Percentiles rank a stretch among this genome's conserved stretches.
Evolutionary conservation across 2,113 vertebrate species (phyloP).

Genomic region (Clarias gariepinus): DNA sequence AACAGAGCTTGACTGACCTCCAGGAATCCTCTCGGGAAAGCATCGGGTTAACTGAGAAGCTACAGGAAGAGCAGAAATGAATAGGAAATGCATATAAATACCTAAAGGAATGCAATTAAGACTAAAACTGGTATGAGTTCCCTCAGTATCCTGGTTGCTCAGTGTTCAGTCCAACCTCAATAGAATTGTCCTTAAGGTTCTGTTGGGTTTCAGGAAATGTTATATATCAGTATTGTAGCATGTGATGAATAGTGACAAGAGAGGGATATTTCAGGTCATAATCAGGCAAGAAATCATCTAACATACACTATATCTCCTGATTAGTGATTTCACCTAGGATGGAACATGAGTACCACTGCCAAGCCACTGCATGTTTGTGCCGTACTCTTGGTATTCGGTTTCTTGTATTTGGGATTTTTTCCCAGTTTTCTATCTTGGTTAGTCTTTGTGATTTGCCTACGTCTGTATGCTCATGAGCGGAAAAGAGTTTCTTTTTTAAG

Average conservation of each 20-base stretch:
- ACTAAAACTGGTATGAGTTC: background rate
- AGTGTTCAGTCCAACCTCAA: background rate
- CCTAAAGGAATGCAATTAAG: background rate
- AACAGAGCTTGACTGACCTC: background rate
- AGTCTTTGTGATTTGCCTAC: background rate
- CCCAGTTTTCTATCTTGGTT: conserved; percentile 1
- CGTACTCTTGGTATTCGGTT: background rate
- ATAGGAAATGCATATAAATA: background rate
- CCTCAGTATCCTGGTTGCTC: background rate
- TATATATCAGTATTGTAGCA: conserved; percentile 11
- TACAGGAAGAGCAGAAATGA: background rate
- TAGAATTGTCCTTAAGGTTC: background rate
- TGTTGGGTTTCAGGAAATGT: background rate
- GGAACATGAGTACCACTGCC: conserved; percentile 1
- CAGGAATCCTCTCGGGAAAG: background rate
- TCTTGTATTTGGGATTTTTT: background rate
- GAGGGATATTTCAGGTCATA: conserved; percentile 17
- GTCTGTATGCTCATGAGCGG: background rate
- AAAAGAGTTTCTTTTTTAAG: background rate
- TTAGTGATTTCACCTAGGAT: conserved; percentile 15
- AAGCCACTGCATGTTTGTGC: conserved; percentile 6
- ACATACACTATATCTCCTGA: background rate
- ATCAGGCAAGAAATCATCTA: background rate
- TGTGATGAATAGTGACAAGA: background rate
- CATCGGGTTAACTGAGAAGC: background rate